phyloP scores from a whole-genome alignment of 1,140 invertebrate genomes.

The Lasaia peninsularis region DNA sequence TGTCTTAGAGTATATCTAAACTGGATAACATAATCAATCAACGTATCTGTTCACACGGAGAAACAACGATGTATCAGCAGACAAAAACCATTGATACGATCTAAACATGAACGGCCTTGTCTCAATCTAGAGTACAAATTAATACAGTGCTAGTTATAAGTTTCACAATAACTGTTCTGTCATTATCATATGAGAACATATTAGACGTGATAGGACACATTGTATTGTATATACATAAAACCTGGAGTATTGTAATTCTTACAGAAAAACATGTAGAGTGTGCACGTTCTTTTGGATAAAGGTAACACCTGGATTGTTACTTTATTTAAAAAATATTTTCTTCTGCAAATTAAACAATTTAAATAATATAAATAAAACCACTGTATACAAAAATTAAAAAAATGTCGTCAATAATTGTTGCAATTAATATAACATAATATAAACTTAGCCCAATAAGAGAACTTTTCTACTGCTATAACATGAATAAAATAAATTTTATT shows the following conservation, averaged over 20 bases:
- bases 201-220: conserved; percentile 1
- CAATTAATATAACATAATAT: too few species aligned
- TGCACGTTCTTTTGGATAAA: neutral
- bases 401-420: too few species aligned
- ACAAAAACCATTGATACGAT: conserved; percentile 8
- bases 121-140: neutral
- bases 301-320: too few species aligned
- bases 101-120: conserved; percentile 2
- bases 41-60: neutral
- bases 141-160: conserved; percentile 1
- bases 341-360: neutral
- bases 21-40: neutral
- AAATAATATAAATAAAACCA: too few species aligned
- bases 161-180: neutral
- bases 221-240: neutral
- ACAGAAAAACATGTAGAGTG: neutral
- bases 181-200: conserved; percentile 1
- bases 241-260: neutral
- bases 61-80: neutral
- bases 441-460: too few species aligned
- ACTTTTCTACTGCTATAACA: too few species aligned
- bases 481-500: too few species aligned
- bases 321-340: too few species aligned
- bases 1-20: neutral
- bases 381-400: too few species aligned